These are phyloP conservation scores for Oopsacas minuta DNA, from an alignment of 37 sponge, comb jelly and placozoan species.

Conservation along the genomic window DNA sequence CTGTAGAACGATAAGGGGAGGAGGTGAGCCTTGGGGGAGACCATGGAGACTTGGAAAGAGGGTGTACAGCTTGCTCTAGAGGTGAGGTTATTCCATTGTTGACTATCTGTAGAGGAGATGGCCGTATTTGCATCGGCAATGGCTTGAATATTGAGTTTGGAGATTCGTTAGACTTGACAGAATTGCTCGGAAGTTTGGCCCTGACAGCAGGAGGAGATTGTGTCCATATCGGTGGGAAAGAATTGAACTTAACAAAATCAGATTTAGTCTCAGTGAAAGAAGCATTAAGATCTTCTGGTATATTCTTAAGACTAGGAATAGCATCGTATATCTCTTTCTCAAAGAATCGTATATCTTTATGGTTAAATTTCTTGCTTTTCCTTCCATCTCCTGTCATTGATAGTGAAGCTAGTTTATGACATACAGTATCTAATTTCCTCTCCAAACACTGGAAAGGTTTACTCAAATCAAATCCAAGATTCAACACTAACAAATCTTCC, in stretches of 20 bases:
- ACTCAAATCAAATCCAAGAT: neutral
- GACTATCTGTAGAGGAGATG: neutral
- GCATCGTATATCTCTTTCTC: conserved; percentile 12
- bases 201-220: neutral
- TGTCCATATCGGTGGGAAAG: neutral
- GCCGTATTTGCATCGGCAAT: neutral
- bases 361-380: neutral
- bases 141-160: neutral
- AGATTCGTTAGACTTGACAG: neutral
- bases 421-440: neutral
- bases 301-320: neutral
- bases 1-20: neutral
- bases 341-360: neutral
- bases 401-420: neutral
- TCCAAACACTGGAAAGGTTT: neutral
- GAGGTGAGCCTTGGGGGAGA: neutral
- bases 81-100: neutral
- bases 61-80: neutral
- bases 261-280: neutral
- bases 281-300: neutral
- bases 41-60: neutral
- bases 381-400: neutral
- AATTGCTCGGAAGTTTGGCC: neutral
- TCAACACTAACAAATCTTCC: neutral
- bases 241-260: neutral